Percentiles rank a stretch among this genome's conserved stretches.
These are phyloP conservation scores for Corythornis madagascariensis DNA, from an alignment of 2,113 vertebrate genomes.

Conservation along the genomic window DNA sequence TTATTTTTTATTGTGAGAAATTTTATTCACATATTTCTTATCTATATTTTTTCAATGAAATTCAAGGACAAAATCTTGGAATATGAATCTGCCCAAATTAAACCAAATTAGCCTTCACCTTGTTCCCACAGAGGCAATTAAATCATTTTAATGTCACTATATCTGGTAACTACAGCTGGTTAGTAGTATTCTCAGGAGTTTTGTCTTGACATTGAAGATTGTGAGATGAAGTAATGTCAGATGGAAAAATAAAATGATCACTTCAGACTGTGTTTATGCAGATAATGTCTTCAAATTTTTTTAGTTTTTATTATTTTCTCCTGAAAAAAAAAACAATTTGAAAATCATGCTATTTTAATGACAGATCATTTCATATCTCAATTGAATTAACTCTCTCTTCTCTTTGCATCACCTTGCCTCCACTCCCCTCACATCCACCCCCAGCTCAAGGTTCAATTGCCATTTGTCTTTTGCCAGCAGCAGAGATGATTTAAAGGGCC, in stretches of 20 bases:
- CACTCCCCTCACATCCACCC: neutral
- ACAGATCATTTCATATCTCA: neutral
- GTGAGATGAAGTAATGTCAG: neutral
- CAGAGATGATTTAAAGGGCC: neutral
- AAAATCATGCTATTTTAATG: neutral
- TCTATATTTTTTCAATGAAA: neutral
- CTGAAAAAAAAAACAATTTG: neutral
- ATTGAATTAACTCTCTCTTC: neutral
- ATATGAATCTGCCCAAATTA: neutral
- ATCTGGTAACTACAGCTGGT: neutral
- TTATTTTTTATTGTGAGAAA: neutral
- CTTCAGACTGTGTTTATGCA: neutral
- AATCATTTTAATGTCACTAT: slow-evolving; percentile 22
- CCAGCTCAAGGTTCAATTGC: neutral
- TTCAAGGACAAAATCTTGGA: neutral
- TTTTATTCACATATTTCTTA: neutral
- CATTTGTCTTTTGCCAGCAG: neutral
- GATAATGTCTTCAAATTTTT: neutral
- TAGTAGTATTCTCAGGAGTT: neutral
- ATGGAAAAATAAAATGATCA: neutral
- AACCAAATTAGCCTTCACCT: neutral
- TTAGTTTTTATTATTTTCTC: neutral
- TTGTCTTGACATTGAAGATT: neutral
- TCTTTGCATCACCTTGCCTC: too few species aligned
- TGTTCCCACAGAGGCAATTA: neutral